Conservation (phyloP, 2,113 vertebrate species). For the Oryzias woworae region DNA sequence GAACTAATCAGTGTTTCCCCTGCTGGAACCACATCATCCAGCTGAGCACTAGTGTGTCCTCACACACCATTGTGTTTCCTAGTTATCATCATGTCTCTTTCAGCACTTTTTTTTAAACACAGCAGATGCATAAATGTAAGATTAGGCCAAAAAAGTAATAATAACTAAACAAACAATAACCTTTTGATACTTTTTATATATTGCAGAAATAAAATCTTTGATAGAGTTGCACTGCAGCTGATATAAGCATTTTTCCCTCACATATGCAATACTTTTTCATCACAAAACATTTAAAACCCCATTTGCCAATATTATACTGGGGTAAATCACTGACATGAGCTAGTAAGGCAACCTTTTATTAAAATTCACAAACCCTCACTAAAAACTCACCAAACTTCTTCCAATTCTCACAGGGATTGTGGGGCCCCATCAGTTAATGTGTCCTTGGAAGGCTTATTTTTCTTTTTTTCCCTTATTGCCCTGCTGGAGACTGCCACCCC, state of each 20-base stretch:
- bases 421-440: conserved; percentile 54
- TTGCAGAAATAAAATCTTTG: too few species aligned
- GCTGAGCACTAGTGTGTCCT: background rate
- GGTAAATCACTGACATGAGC: conserved; percentile 8
- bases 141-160: too few species aligned
- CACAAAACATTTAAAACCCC: conserved; percentile 14
- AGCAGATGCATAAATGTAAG: too few species aligned
- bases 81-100: background rate
- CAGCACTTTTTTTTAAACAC: background rate
- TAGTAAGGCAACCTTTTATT: conserved; percentile 16
- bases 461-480: conserved; percentile 17
- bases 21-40: conserved; percentile 2
- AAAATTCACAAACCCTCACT: conserved; percentile 38
- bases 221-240: background rate
- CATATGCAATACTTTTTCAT: conserved; percentile 8
- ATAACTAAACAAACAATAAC: too few species aligned
- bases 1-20: conserved; percentile 19
- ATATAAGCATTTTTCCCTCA: background rate
- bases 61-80: background rate
- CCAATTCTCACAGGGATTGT: conserved; percentile 44
- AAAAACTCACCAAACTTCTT: conserved; percentile 28
- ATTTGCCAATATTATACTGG: background rate
- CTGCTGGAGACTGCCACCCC: conserved; percentile 30
- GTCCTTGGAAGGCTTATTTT: conserved; percentile 42
- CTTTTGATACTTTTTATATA: too few species aligned